Percentiles rank a stretch among this genome's conserved stretches.
Conservation (phyloP, 1,140 invertebrate species). For the Rhyacophila brunnea region DNA sequence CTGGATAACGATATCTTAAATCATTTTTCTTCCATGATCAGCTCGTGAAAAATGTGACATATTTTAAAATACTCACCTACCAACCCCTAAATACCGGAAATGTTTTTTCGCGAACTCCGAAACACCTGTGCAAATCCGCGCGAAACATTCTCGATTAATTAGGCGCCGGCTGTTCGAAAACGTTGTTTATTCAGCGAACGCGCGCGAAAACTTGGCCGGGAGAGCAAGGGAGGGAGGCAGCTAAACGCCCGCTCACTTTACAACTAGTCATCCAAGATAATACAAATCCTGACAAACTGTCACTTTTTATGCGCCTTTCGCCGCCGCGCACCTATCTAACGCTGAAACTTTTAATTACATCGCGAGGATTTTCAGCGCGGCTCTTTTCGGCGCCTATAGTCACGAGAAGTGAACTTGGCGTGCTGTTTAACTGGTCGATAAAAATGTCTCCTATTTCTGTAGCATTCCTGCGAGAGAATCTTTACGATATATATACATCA, state of each 20-base stretch:
- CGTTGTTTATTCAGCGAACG: constrained; percentile 5
- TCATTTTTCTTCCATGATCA: too few species aligned
- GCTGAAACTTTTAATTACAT: constrained; percentile 34
- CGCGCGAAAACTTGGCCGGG: background rate
- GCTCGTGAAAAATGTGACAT: too few species aligned
- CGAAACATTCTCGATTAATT: background rate
- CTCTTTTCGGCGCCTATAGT: background rate
- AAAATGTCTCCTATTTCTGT: too few species aligned
- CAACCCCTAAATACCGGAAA: too few species aligned
- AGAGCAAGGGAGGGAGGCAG: too few species aligned
- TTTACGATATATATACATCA: too few species aligned
- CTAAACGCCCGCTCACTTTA: constrained; percentile 1
- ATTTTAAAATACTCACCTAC: too few species aligned
- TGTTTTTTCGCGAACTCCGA: background rate
- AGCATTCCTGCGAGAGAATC: too few species aligned
- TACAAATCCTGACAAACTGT: constrained; percentile 30
- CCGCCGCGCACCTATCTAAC: constrained; percentile 1
- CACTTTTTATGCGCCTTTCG: constrained; percentile 19
- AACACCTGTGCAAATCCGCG: constrained; percentile 2
- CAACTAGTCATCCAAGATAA: constrained; percentile 25
- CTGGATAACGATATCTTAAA: too few species aligned
- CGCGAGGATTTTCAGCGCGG: constrained; percentile 15
- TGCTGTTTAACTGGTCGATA: too few species aligned
- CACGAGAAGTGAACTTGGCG: too few species aligned
- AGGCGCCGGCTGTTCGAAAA: background rate